Percentiles rank a stretch among this genome's conserved stretches.
Evolutionary conservation across 2,797 vertebrate genomes (phyloP).

Genomic region (Hydrolagus colliei): DNA sequence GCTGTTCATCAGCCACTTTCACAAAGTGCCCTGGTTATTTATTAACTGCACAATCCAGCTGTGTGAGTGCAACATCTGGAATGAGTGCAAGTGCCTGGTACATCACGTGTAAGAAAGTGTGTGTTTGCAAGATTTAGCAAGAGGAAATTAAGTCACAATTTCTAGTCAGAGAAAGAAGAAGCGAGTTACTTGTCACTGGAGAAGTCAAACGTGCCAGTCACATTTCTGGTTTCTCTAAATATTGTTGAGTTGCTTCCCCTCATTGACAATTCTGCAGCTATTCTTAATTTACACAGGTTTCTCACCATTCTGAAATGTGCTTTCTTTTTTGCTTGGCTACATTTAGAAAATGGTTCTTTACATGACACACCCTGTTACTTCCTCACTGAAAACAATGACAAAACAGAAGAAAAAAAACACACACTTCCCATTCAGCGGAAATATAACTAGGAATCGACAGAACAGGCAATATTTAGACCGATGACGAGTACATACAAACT

Average conservation of each 20-base stretch:
- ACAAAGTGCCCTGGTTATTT: background rate
- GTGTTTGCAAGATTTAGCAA: no score
- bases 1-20: background rate
- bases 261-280: background rate
- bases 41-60: background rate
- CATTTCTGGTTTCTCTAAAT: background rate
- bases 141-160: no score
- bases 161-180: no score
- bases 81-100: no score
- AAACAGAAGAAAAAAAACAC: background rate
- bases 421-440: background rate
- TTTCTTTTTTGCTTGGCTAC: background rate
- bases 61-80: background rate
- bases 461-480: background rate
- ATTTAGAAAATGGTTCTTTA: no score
- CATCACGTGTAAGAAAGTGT: no score
- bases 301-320: background rate
- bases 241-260: background rate
- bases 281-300: background rate
- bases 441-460: background rate
- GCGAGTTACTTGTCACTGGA: no score
- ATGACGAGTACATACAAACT: background rate
- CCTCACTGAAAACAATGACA: slow-evolving; percentile 3
- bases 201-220: background rate
- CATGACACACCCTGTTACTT: slow-evolving; percentile 16